Evolutionary conservation across 2,888 invertebrate species (phyloP), one percentile per base, ranked within the genome.

Genomic region (Cataglyphis albicans): DNA sequence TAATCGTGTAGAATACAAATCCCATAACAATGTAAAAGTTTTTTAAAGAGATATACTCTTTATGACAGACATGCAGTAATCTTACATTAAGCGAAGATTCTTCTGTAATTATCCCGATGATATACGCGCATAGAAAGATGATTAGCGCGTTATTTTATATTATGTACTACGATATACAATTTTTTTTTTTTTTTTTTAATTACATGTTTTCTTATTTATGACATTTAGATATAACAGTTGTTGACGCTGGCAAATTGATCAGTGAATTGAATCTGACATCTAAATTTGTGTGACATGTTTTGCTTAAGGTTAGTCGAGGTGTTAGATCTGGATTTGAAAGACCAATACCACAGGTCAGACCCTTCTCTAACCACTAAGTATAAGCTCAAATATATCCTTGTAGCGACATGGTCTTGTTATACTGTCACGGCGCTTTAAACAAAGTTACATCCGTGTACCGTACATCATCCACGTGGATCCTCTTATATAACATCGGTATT

Each of bases 281-380:
- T 63, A 35, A 65, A 65, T 65, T 38, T 38, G 65, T n/a, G 7
- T 52, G 67, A 75, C 48, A 65, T 35, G 67, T 75, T 75, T 65
- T 35, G 29, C 65, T 75, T 52, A 75, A 75, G 25, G 18, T 25
- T 35, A 52, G 48, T 10, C 67, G 35, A 35, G 12, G 21, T 48
- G 52, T 73, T 41, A 41, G 29, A 25, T 35, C 32, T 35, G 18
- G 65, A 75, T 35, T 59, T 35, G 52, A 65, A 75, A 65, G 65
- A 52, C 65, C 52, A 75, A 75, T 65, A 75, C 35, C 65, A 52
- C 65, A 25, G 48, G 65, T 75, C 75, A 35, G 48, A 65, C 65
- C 75, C 75, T 75, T 65, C 48, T 52, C 75, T 75, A 75, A 75
- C 75, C 75, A 12, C 75, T 75, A 75, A 75, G 75, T 75, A 75